These are phyloP conservation scores for Anguilla japonica DNA, from an alignment of 2,113 vertebrate species.

Conservation along the genomic window DNA sequence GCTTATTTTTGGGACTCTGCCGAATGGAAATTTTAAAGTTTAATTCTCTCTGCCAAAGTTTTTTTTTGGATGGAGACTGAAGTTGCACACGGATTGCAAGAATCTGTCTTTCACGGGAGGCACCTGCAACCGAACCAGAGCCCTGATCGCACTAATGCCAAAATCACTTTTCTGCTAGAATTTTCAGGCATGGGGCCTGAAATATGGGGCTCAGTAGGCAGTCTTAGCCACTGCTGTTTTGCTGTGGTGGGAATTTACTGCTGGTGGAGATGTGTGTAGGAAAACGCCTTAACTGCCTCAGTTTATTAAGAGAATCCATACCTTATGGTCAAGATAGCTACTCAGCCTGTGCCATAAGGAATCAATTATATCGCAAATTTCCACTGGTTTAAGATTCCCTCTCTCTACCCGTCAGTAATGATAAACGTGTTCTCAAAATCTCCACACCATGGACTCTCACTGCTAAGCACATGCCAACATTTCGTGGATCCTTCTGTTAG, in stretches of 20 bases:
- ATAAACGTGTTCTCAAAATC: neutral
- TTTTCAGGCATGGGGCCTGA: slow-evolving; percentile 23
- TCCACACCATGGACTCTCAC: neutral
- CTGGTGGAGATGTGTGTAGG: neutral
- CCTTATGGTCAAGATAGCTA: neutral
- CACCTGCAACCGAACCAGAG: slow-evolving; percentile 41
- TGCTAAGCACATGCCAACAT: neutral
- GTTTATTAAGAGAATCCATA: neutral
- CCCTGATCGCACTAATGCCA: slow-evolving; percentile 35
- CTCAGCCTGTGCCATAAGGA: neutral
- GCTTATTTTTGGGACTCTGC: slow-evolving; percentile 15
- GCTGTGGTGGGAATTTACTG: slow-evolving; percentile 11
- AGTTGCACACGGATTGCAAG: slow-evolving; percentile 18
- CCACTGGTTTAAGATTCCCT: neutral
- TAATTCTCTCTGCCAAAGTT: slow-evolving; percentile 12
- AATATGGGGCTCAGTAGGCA: slow-evolving; percentile 41
- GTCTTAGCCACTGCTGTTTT: slow-evolving; percentile 31
- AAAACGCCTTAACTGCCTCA: neutral
- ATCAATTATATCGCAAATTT: neutral
- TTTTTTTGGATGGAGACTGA: neutral
- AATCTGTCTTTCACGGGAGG: slow-evolving; percentile 37
- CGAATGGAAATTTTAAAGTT: slow-evolving; percentile 5
- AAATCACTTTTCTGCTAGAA: slow-evolving; percentile 46
- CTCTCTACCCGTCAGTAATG: neutral
- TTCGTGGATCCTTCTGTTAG: neutral